A percentile compares a stretch with the other conserved stretches of the same genome.
phyloP scores from a whole-genome alignment of 2,113 vertebrate species.

The Actenoides lindsayi region DNA sequence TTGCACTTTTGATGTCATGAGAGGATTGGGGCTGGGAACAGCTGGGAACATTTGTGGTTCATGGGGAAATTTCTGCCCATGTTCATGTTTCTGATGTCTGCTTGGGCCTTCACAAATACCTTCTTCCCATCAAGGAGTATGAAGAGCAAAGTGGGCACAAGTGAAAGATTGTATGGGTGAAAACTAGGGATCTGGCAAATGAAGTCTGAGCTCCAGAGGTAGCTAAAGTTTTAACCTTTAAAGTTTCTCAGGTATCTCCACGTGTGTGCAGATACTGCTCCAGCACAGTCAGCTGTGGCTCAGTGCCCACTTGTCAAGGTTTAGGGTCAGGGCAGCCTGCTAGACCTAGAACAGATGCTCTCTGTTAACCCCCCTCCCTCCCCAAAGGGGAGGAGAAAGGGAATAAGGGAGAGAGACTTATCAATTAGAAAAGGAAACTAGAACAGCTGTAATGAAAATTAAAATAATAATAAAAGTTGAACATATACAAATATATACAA shows the following conservation, averaged over 20 bases:
- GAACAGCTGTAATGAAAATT: too few species aligned
- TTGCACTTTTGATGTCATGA: background rate
- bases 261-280: background rate
- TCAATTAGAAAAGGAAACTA: too few species aligned
- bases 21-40: background rate
- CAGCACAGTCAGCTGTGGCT: rapidly evolving
- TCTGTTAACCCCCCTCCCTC: too few species aligned
- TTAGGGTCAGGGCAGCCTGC: too few species aligned
- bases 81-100: background rate
- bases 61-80: rapidly evolving
- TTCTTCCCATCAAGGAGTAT: background rate
- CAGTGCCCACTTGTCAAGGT: too few species aligned
- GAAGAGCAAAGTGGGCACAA: background rate
- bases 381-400: too few species aligned
- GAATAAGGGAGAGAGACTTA: too few species aligned
- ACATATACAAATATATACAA: too few species aligned
- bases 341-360: too few species aligned
- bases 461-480: too few species aligned
- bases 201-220: background rate
- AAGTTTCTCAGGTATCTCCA: background rate
- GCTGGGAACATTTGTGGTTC: background rate
- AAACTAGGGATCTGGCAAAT: background rate
- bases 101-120: background rate
- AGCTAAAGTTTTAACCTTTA: background rate
- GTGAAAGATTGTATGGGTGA: background rate